Evolutionary conservation across 2,797 vertebrate genomes (phyloP), one percentile per base, ranked within the genome.

Genomic region (Agapornis canus): DNA sequence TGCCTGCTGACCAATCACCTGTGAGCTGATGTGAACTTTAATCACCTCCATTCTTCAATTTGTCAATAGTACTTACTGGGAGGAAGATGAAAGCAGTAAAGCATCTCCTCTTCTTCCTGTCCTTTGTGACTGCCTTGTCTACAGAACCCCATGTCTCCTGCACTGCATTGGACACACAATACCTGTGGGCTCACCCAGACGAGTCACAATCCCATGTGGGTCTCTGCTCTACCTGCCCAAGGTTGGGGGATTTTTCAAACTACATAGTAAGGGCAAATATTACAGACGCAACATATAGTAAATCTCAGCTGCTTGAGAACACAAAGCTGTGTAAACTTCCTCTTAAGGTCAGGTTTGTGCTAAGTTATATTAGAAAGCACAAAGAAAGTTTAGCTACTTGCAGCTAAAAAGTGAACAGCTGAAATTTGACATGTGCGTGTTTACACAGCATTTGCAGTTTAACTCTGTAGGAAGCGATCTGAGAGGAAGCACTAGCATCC

Each of bases 311-410:
- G 10, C 56, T 54, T 42, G 80, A 92, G 70, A 94, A 64, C 29
- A 40, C 82, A 96, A 92, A 94, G 95, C 92, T 97, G 88, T 94
- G 94, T 92, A 96, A 97, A 95, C 95, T 80, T 76, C 77, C 89
- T 84, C 86, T 96, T 96, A 97, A 96, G 95, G 95, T 97, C 96
- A 96, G 70, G 73, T 91, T 86, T 96, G 75, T 76, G 86, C 71
- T 91, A 78, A 78, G 48, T 78, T 90, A 92, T 86, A 96, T 95
- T 94, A 84, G 89, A 93, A 96, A 95, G 82, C 66, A 80, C 56
- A 84, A 64, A 57, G 78, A 72, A 96, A 95, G 82, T 90, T 89
- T 90, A 92, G 70, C 70, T 89, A 63, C 91, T 54, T 66, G 48
- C 19, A 82, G 89, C 43, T 64, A 66, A 88, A 88, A 88, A 91